Evolutionary conservation across 2,113 vertebrate genomes (phyloP).

Genomic region (Mus spicilegus): DNA sequence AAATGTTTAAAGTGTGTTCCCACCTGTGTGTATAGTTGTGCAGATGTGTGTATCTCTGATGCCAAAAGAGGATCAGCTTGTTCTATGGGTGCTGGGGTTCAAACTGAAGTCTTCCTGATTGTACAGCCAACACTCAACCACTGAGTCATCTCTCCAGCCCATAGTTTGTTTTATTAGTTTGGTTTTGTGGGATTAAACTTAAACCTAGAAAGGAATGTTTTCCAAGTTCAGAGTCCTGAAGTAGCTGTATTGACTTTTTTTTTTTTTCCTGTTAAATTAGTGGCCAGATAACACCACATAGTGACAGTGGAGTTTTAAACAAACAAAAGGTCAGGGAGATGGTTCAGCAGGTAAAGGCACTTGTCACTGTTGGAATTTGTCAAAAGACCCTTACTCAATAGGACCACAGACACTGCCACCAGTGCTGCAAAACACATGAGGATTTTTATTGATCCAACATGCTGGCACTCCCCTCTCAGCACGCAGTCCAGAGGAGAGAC

Average conservation of each 20-base stretch:
- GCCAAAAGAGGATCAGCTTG: not conserved
- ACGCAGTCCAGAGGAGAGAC: too few species aligned
- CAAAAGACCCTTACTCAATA: too few species aligned
- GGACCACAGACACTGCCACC: too few species aligned
- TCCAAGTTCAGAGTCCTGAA: not conserved
- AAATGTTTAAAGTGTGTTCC: not conserved
- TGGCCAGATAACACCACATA: not conserved
- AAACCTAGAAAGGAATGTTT: not conserved
- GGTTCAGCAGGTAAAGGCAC: too few species aligned
- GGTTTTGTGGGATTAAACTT: not conserved
- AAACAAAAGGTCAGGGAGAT: not conserved
- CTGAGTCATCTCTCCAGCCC: not conserved
- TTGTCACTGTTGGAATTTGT: too few species aligned
- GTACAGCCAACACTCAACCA: not conserved
- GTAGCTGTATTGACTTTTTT: not conserved
- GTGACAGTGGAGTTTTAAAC: not conserved
- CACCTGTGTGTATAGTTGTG: not conserved
- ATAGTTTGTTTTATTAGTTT: not conserved
- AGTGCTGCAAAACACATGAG: too few species aligned
- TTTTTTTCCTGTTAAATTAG: too few species aligned
- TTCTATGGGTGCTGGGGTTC: not conserved
- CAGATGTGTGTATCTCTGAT: not conserved
- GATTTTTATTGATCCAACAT: too few species aligned
- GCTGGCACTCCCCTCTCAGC: too few species aligned
- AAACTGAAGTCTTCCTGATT: not conserved